These are phyloP conservation scores for Lipophrys pholis DNA, from an alignment of 2,113 vertebrate genomes.

Conservation along the genomic window DNA sequence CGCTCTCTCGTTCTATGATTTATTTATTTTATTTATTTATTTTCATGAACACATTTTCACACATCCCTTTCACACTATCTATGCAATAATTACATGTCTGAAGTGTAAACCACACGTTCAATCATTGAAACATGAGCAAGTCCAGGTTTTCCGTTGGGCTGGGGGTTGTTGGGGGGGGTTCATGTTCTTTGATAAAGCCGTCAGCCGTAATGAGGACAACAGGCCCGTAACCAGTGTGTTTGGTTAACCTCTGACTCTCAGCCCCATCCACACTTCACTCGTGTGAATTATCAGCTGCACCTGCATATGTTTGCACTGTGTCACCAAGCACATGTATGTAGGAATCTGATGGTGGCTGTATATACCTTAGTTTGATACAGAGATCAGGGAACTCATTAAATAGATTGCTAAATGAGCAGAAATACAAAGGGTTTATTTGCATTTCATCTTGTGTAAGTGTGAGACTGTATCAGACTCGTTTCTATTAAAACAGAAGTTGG, in stretches of 20 bases:
- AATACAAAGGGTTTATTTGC: no score
- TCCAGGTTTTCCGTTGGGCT: constrained; percentile 75
- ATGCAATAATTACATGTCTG: constrained; percentile 71
- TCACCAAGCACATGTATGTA: not conserved
- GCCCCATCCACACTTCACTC: not conserved
- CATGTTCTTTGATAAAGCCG: constrained; percentile 71
- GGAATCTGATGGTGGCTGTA: not conserved
- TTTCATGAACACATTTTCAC: constrained; percentile 9
- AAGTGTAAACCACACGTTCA: constrained; percentile 28
- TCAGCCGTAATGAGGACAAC: constrained; percentile 74
- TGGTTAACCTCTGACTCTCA: constrained; percentile 41
- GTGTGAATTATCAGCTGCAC: constrained; percentile 33
- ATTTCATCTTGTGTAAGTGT: no score
- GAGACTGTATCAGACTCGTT: no score
- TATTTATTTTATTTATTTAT: not conserved
- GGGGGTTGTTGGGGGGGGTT: no score
- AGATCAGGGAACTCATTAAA: constrained; percentile 1
- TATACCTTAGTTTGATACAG: constrained; percentile 14
- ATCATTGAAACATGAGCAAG: constrained; percentile 64
- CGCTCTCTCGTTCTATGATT: no score
- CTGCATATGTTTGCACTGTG: constrained; percentile 12
- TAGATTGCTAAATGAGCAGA: no score
- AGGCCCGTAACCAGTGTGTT: constrained; percentile 53
- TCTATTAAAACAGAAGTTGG: not conserved
- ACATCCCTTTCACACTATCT: constrained; percentile 26